Evolutionary conservation across 2,797 vertebrate species (phyloP), one percentile per base, ranked within the genome.

Genomic region (Catamblyrhynchus diadema): DNA sequence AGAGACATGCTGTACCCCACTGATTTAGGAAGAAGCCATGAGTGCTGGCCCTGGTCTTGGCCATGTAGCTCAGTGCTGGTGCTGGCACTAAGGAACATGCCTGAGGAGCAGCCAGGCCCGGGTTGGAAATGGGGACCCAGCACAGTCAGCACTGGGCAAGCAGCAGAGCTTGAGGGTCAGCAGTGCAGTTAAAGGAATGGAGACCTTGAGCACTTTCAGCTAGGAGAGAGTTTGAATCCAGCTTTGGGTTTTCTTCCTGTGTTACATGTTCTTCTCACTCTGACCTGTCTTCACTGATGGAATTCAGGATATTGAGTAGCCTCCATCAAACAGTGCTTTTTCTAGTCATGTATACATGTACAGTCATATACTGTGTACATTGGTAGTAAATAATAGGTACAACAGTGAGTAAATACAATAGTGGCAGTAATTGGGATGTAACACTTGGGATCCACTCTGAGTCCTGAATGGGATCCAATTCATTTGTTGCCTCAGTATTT

Each of bases 381-480:
- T 64, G 37, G 25, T 41, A 39, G 22, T 45, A 28, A 27, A 10
- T 6, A 30, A 7, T 19, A 14, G 10, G 4, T 32, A 19, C 28
- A 56, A 4, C 16, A 44, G 61, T 28, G 61, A 71, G 32, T 60
- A 88, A 75, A 44, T 17, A 7, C 1, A 53, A 23, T 8, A 22
- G 47, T 48, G 44, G 39, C 12, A 62, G 9, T 50, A 53, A 37
- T 20, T 44, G 22, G 39, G n/a, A 20, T 50, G 35, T 12, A 61
- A 42, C 1, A 1, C 48, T 77, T 51, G 72, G 41, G 44, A 24
- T 77, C 3, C 2, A 47, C 35, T 42, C 61, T 0, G n/a, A 35
- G 32, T 9, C 3, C 1, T 7, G 57, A 37, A 12, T 25, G 19
- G 33, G 23, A 45, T 45, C 23, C 4, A 3, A 6, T 66, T 59